Evolutionary conservation across 2,888 invertebrate species (phyloP).

Genomic region (Cryptosula pallasiana): DNA sequence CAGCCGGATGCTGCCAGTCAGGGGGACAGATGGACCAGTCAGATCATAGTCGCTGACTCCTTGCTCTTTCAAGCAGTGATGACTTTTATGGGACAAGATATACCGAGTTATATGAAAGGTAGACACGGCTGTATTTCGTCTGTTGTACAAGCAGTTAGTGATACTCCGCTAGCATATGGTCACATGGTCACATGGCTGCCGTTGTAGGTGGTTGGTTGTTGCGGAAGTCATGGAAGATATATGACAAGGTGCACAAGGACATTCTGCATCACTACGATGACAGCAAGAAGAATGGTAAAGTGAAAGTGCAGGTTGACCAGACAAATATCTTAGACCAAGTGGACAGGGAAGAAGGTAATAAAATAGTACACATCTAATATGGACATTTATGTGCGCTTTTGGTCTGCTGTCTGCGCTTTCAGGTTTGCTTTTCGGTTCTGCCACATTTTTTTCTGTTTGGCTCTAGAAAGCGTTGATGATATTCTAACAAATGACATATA

Average conservation of each 20-base stretch:
- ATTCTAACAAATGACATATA: too few species aligned
- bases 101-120: constrained; percentile 59
- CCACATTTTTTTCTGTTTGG: too few species aligned
- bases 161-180: too few species aligned
- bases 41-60: constrained; percentile 65
- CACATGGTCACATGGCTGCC: too few species aligned
- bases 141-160: too few species aligned
- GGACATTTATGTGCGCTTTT: too few species aligned
- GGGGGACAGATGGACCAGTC: constrained; percentile 60
- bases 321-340: not conserved
- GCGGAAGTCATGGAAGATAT: constrained; percentile 66
- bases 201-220: constrained; percentile 64
- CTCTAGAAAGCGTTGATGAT: too few species aligned
- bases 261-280: constrained; percentile 54
- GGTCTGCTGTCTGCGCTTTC: too few species aligned
- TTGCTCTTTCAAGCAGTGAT: constrained; percentile 64
- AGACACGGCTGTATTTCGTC: too few species aligned
- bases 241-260: constrained; percentile 62
- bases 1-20: constrained; percentile 34
- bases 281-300: constrained; percentile 7
- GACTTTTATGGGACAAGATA: constrained; percentile 64
- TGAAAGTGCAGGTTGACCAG: constrained; percentile 20
- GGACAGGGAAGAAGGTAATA: constrained; percentile 1
- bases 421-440: too few species aligned
- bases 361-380: too few species aligned